Conservation (phyloP, 92 coral and sea anemone species). For the Bergia puertoricense region DNA sequence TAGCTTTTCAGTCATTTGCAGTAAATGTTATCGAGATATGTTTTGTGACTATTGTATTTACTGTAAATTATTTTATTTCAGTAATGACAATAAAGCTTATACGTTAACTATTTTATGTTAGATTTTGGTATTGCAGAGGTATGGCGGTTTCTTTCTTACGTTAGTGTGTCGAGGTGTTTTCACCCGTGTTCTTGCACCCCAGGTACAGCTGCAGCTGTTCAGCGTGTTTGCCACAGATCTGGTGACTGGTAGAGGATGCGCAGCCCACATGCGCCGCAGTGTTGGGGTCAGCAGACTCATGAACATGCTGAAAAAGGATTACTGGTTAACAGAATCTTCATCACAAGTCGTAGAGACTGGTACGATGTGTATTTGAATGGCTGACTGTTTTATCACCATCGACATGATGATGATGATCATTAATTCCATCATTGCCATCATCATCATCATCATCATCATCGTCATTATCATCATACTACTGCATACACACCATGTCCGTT, state of each 20-base stretch:
- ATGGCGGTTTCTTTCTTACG: background rate
- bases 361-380: conserved; percentile 4
- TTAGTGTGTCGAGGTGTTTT: background rate
- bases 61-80: too few species aligned
- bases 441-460: background rate
- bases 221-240: conserved; percentile 99
- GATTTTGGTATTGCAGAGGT: background rate
- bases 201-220: conserved; percentile 97
- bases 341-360: conserved; percentile 55
- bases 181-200: background rate
- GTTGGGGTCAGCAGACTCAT: conserved; percentile 97
- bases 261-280: conserved; percentile 96
- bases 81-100: too few species aligned
- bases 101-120: background rate
- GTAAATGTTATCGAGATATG: too few species aligned
- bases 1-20: too few species aligned
- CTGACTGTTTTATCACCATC: background rate
- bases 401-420: background rate
- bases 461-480: background rate
- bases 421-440: too few species aligned
- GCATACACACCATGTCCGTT: background rate
- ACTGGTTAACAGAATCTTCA: conserved; percentile 70
- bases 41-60: too few species aligned
- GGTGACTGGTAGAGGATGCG: conserved; percentile 87
- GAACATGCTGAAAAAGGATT: conserved; percentile 89